Percentiles rank a stretch among this genome's conserved stretches.
Evolutionary conservation across 2,888 invertebrate species (phyloP).

Genomic region (Synergus gifuensis): DNA sequence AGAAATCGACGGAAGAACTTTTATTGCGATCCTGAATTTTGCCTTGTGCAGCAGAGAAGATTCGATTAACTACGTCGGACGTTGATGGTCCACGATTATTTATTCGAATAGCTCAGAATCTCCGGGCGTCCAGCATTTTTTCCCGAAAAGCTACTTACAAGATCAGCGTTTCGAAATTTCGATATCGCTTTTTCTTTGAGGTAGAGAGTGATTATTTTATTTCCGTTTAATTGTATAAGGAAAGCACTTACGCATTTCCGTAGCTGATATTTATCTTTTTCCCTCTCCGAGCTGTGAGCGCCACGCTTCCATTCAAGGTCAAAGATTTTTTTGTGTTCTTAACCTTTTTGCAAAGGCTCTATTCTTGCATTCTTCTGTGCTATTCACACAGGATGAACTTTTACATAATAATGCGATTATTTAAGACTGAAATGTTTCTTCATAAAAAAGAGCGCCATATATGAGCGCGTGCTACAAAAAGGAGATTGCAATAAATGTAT

Average conservation of each 20-base stretch:
- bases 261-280: slow-evolving; percentile 57
- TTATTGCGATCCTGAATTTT: slow-evolving; percentile 27
- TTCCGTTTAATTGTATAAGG: slow-evolving; percentile 48
- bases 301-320: slow-evolving; percentile 52
- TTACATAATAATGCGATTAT: neutral
- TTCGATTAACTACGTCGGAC: slow-evolving; percentile 27
- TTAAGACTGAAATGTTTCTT: neutral
- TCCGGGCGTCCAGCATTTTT: neutral
- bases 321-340: slow-evolving; percentile 40
- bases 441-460: neutral
- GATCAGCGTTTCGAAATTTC: no score
- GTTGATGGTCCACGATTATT: slow-evolving; percentile 29
- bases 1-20: slow-evolving; percentile 18
- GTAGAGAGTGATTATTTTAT: slow-evolving; percentile 1
- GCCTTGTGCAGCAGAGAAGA: neutral
- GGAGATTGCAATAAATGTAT: neutral
- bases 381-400: slow-evolving; percentile 8
- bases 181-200: neutral
- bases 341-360: slow-evolving; percentile 10
- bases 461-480: neutral
- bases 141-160: neutral
- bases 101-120: neutral
- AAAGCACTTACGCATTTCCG: slow-evolving; percentile 67
- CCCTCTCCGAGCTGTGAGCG: slow-evolving; percentile 47
- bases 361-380: slow-evolving; percentile 1